phyloP scores from a whole-genome alignment of 2,797 vertebrate species.

The Otolemur crassicaudatus region DNA sequence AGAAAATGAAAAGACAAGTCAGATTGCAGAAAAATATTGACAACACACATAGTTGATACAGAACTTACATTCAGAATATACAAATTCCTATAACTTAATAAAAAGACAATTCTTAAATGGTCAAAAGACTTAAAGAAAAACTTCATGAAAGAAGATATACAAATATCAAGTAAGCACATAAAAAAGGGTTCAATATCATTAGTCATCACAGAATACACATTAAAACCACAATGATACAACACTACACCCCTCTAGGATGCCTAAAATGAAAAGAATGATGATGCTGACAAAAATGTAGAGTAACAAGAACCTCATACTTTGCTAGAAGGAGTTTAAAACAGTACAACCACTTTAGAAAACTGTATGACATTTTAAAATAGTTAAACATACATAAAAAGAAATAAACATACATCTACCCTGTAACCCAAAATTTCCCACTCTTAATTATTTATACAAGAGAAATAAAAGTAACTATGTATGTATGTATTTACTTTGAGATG shows the following conservation, averaged over 20 bases:
- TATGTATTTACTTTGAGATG: not conserved
- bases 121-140: not conserved
- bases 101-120: constrained; percentile 17
- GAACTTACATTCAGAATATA: not conserved
- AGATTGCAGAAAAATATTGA: not conserved
- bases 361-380: not conserved
- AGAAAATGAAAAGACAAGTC: constrained; percentile 8
- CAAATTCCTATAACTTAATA: not conserved
- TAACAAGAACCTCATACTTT: not conserved
- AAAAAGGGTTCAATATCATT: not conserved
- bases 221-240: not conserved
- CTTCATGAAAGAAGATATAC: not conserved
- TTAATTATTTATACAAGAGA: not conserved
- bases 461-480: not conserved
- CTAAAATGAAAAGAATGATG: not conserved
- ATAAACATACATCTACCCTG: not conserved
- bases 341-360: not conserved
- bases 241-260: not conserved
- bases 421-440: not conserved
- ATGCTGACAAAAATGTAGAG: not conserved
- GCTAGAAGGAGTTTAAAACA: not conserved
- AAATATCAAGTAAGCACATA: not conserved
- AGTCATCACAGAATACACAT: not conserved
- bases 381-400: not conserved
- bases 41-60: not conserved